Base-by-base conservation (phyloP, 1,140 invertebrate genomes). In the Subanguina moxae region DNA sequence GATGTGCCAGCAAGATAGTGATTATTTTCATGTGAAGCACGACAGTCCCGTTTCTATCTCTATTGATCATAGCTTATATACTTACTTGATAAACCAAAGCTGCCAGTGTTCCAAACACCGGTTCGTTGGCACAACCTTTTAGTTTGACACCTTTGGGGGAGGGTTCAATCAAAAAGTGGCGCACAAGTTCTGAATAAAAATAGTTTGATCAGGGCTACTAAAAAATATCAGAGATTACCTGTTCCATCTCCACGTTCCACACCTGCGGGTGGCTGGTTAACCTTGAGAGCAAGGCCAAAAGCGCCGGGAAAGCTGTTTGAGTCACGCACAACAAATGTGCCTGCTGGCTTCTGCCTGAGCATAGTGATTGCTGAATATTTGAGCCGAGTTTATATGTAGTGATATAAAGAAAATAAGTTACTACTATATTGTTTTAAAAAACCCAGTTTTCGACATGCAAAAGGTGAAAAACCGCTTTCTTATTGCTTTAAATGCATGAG, bases 91-190 rank as follows among this genome's bases (percentile, higher is more conserved):
- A 97, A 57, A 99, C 92, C 57, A 98, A 85, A 0, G 94, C 94
- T 1, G 93, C 93, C 11, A 98, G 86, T 38, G 92, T 95, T 74
- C 87, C 91, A 84, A 98, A n/a, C 0, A 97, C 91, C 1, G 95
- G 94, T 84, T 98, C 95, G 84, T 97, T 95, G 57, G 89, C 87
- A 82, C 93, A 96, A 23, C 95, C 95, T 83, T 96, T 94, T 58
- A 99, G 86, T 57, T 91, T 86, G 17, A 98, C 95, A 42, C 95
- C 95, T 74, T 91, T 89, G 3, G 90, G 88, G 3, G 93, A 94
- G 0, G 94, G 93, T 83, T 99, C 95, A 76, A 98, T 94, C 11
- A 98, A 87, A 85, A 97, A 98, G 83, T 97, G 94, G 25, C 94
- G 87, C 21, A 97, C 93, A 13, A 94, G 85, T 82, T 94, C 92